A percentile compares a stretch with the other conserved stretches of the same genome.
Conservation (phyloP, 2,797 vertebrate genomes). For the Paguma larvata region DNA sequence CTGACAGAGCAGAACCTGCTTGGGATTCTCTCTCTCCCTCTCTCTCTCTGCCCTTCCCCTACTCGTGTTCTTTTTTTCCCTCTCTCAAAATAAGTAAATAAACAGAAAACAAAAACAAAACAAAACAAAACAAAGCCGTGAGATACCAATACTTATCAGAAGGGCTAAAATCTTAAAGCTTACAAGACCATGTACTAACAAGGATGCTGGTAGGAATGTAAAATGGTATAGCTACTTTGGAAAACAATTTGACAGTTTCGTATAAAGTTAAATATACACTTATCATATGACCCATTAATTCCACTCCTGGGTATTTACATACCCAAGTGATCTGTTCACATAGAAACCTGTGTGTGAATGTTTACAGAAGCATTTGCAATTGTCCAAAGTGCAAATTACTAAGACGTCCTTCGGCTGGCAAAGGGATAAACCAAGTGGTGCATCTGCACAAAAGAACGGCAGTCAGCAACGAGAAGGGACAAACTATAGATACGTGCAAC, state of each 20-base stretch:
- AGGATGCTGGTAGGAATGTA: neutral
- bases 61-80: too few species aligned
- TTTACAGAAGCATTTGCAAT: neutral
- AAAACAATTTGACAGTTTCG: neutral
- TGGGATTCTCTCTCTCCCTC: neutral
- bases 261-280: constrained; percentile 28
- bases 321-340: neutral
- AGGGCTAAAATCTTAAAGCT: neutral
- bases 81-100: too few species aligned
- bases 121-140: too few species aligned
- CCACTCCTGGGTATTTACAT: neutral
- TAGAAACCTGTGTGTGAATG: neutral
- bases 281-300: neutral
- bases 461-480: neutral
- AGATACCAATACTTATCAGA: neutral
- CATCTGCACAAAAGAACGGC: neutral
- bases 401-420: neutral
- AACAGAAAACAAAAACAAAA: too few species aligned
- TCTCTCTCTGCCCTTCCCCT: neutral
- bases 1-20: neutral
- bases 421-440: neutral
- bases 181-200: neutral
- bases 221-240: neutral
- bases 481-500: neutral
- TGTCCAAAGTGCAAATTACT: neutral